Conservation (phyloP, 2,888 invertebrate species). For the Drosophila niveifrons region DNA sequence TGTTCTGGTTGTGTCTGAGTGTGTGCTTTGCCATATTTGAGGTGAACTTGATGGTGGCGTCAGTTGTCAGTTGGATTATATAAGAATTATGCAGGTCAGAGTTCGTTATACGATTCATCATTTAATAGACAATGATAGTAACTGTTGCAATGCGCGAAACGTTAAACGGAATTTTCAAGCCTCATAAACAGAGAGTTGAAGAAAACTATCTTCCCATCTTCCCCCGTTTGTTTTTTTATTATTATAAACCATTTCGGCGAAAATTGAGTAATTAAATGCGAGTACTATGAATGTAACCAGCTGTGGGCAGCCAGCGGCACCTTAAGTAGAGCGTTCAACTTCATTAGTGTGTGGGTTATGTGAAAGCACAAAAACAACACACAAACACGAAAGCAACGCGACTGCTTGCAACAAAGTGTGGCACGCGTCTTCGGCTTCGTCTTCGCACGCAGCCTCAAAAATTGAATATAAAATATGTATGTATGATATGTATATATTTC, state of each 20-base stretch:
- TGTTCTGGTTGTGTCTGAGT: too few relatives aligned
- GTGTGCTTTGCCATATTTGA: neutral
- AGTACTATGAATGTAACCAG: constrained; percentile 18
- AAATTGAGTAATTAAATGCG: constrained; percentile 67
- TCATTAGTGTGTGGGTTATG: constrained; percentile 48
- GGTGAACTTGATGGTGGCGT: neutral
- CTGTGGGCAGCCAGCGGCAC: constrained; percentile 42
- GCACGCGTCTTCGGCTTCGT: constrained; percentile 25
- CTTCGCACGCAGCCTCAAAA: neutral
- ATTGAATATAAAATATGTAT: neutral
- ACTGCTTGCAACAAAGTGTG: constrained; percentile 35
- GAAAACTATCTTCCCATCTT: neutral
- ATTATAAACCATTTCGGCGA: constrained; percentile 37
- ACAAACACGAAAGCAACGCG: too few relatives aligned
- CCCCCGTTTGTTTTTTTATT: too few relatives aligned
- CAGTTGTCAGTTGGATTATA: constrained; percentile 22
- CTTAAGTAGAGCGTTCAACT: constrained; percentile 71
- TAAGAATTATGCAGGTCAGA: constrained; percentile 22
- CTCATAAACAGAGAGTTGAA: constrained; percentile 46
- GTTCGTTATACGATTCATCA: constrained; percentile 21
- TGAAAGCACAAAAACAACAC: constrained; percentile 32
- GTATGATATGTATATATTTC: constrained; percentile 1
- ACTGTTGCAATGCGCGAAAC: constrained; percentile 50
- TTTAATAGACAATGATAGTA: constrained; percentile 12
- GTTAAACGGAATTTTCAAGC: constrained; percentile 57